Percentiles rank a stretch among this genome's conserved stretches.
phyloP scores from a whole-genome alignment of 2,888 invertebrate genomes.

The Meghimatium bilineatum region DNA sequence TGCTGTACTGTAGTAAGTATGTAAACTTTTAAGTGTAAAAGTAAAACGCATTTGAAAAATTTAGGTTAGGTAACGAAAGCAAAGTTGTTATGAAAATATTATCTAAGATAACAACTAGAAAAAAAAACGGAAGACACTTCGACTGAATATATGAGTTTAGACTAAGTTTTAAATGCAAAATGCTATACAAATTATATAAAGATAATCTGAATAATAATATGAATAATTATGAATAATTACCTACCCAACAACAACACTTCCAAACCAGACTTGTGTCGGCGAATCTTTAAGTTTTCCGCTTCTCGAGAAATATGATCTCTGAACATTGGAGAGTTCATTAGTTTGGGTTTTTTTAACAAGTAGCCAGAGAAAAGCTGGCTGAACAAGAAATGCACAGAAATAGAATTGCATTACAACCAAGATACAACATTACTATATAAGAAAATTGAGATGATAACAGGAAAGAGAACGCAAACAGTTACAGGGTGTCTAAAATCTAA shows the following conservation, averaged over 20 bases:
- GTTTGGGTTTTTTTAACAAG: too few relatives aligned
- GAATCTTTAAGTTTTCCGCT: constrained; percentile 1
- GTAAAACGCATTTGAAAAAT: background rate
- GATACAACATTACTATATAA: background rate
- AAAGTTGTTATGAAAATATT: too few relatives aligned
- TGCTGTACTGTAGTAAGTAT: too few relatives aligned
- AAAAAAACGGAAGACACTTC: too few relatives aligned
- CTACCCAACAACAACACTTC: background rate
- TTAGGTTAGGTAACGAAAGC: background rate
- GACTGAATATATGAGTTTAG: background rate
- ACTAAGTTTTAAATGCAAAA: too few relatives aligned
- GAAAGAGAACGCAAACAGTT: background rate
- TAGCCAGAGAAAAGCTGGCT: background rate
- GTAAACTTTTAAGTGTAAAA: too few relatives aligned
- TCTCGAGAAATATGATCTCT: background rate
- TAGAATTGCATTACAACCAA: background rate
- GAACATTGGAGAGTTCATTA: background rate
- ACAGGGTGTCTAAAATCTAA: too few relatives aligned
- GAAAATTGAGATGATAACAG: background rate
- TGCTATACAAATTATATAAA: background rate
- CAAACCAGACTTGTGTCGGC: background rate
- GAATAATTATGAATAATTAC: too few relatives aligned
- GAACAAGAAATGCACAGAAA: background rate
- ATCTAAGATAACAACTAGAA: background rate
- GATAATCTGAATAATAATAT: background rate